A percentile compares a stretch with the other conserved stretches of the same genome.
Evolutionary conservation across 2,888 invertebrate species (phyloP).

Genomic region (Amphipoea oculea): DNA sequence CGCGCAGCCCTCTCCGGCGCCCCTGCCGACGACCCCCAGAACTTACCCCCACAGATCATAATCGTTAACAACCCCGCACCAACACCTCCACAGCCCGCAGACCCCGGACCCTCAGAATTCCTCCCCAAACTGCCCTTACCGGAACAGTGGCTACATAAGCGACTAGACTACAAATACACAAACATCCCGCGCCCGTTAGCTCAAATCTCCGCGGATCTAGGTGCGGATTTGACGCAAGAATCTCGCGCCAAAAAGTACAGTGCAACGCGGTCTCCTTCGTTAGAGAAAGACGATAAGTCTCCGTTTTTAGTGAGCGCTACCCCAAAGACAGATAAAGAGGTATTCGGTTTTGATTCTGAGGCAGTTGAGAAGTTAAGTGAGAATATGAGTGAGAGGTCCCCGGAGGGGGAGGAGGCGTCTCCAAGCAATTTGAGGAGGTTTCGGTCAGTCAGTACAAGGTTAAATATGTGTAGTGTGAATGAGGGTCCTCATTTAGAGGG

Average conservation of each 20-base stretch:
- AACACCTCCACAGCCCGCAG: constrained; percentile 62
- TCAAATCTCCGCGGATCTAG: constrained; percentile 81
- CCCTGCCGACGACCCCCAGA: constrained; percentile 69
- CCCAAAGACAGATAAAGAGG: constrained; percentile 79
- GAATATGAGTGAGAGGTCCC: constrained; percentile 74
- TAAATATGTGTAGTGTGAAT: constrained; percentile 84
- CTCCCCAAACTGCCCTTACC: constrained; percentile 84
- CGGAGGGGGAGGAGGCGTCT: constrained; percentile 79
- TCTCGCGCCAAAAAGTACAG: constrained; percentile 84
- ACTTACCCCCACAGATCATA: constrained; percentile 68
- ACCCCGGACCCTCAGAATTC: constrained; percentile 69
- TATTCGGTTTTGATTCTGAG: constrained; percentile 85
- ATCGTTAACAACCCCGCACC: constrained; percentile 70
- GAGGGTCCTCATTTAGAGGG: constrained; percentile 78
- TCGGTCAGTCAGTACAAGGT: constrained; percentile 84
- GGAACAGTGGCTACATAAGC: constrained; percentile 87
- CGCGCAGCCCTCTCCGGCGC: constrained; percentile 69
- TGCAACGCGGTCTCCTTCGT: constrained; percentile 86
- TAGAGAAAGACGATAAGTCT: constrained; percentile 89
- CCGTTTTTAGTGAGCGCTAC: constrained; percentile 79
- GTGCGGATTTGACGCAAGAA: constrained; percentile 80
- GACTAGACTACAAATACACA: constrained; percentile 83
- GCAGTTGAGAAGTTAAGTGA: constrained; percentile 76
- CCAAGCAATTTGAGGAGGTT: constrained; percentile 82
- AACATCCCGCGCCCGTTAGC: constrained; percentile 84